Base-by-base conservation (phyloP, 2,113 vertebrate genomes). In the Micronycteris hirsuta region DNA sequence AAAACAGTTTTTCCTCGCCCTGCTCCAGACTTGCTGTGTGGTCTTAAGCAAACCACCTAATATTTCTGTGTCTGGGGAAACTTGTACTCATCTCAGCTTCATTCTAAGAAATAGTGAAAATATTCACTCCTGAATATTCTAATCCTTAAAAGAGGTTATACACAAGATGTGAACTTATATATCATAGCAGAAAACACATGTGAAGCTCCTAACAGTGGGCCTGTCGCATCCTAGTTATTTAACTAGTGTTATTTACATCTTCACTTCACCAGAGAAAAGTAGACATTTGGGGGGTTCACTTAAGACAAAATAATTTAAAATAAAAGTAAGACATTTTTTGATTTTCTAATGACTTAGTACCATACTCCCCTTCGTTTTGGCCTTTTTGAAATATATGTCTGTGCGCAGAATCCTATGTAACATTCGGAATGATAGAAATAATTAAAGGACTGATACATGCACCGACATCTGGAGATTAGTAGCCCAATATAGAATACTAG, bases 261-360 rank as follows among this genome's bases (percentile, higher is more conserved):
- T 38, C 49, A 56, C 54, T 38, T 87, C 80, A 89, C 47, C 15
- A 47, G 80, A 93, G 63, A 94, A 96, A 86, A 95, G 43, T 76
- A 96, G 86, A 90, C 47, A 87, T 49, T 74, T 80, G 73, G 41
- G 78, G 49, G 85, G 54, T 86, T 78, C 70, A 24, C 5, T 43
- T 38, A 76, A 89, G 52, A 67, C 76, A 94, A 94, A 96, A 36
- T 36, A 87, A 90, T 2, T 73, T 80, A 81, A 26, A 94, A 94
- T 84, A 88, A 94, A 95, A 71, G 49, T 19, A 58, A 93, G 33
- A 52, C 6, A 19, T 84, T 67, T 86, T 77, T 54, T 91, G 4
- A 26, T 95, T 83, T 63, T 70, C 67, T 70, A 95, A 41, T 87
- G 76, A n/a, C 33, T 52, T 26, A 3, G 6, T 84, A 49, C 74